These are phyloP conservation scores for Rugalucina vietnamica DNA, from an alignment of 2,888 invertebrate species.

Conservation along the genomic window DNA sequence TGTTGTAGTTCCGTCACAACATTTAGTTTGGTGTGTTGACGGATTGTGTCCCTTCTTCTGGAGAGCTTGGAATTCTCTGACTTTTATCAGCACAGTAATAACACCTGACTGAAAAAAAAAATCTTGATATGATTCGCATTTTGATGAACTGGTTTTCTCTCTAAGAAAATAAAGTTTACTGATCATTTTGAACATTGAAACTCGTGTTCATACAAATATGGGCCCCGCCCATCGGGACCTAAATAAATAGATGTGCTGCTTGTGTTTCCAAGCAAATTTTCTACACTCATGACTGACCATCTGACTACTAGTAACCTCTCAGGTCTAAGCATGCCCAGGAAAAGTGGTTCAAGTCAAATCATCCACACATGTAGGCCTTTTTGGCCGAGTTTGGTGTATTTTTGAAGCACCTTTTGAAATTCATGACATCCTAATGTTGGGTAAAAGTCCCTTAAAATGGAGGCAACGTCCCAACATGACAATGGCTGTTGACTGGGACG, in stretches of 20 bases:
- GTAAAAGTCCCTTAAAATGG: no score
- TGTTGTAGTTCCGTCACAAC: background rate
- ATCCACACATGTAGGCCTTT: no score
- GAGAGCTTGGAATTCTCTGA: background rate
- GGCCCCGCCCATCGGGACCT: background rate
- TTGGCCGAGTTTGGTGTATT: no score
- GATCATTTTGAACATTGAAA: background rate
- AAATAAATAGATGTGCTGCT: background rate
- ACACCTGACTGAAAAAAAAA: background rate
- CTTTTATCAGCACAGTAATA: background rate
- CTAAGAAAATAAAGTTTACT: background rate
- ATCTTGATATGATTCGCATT: background rate
- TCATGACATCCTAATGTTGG: no score
- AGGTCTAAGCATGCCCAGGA: background rate
- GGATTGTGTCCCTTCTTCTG: background rate
- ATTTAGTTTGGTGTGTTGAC: background rate
- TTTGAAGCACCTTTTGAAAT: no score
- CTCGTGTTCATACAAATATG: background rate
- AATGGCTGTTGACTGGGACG: no score
- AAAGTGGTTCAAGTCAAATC: background rate
- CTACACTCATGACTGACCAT: background rate
- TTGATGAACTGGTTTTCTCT: background rate
- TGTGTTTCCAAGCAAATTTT: no score
- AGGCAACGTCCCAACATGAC: no score
- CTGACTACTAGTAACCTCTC: background rate